These are phyloP conservation scores for Brassicogethes aeneus DNA, from an alignment of 2,888 invertebrate genomes.

Conservation along the genomic window DNA sequence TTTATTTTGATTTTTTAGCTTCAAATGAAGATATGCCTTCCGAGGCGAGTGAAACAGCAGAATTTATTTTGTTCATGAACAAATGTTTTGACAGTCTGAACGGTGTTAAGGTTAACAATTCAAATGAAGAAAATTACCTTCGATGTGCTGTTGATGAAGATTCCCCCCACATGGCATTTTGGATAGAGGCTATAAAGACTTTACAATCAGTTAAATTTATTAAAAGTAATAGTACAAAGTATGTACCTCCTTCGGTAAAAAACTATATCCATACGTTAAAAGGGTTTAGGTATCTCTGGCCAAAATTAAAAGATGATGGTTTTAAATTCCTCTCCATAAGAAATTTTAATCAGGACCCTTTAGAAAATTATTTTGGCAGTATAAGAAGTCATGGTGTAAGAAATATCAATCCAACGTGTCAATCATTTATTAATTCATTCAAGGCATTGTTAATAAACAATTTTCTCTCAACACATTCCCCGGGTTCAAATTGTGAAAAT, in stretches of 20 bases:
- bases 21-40: neutral
- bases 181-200: neutral
- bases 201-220: neutral
- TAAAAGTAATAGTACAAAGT: neutral
- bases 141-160: conserved; percentile 1
- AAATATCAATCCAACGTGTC: conserved; percentile 8
- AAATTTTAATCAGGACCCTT: conserved; percentile 7
- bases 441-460: conserved; percentile 14
- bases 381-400: conserved; percentile 12
- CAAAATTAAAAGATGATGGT: conserved; percentile 2
- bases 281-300: neutral
- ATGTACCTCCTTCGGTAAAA: neutral
- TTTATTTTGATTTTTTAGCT: neutral
- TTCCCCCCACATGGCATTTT: neutral
- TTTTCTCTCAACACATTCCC: conserved; percentile 7
- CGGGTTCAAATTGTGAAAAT: conserved; percentile 12
- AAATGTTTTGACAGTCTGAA: conserved; percentile 11
- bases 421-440: conserved; percentile 8
- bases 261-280: neutral
- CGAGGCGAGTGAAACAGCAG: conserved; percentile 5
- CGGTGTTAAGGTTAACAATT: neutral
- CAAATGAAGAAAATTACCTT: neutral
- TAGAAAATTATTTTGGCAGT: conserved; percentile 7
- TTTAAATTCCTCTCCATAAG: conserved; percentile 5
- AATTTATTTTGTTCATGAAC: conserved; percentile 9